Evolutionary conservation across 2,888 invertebrate species (phyloP).

Genomic region (Scrobipalpa costella): DNA sequence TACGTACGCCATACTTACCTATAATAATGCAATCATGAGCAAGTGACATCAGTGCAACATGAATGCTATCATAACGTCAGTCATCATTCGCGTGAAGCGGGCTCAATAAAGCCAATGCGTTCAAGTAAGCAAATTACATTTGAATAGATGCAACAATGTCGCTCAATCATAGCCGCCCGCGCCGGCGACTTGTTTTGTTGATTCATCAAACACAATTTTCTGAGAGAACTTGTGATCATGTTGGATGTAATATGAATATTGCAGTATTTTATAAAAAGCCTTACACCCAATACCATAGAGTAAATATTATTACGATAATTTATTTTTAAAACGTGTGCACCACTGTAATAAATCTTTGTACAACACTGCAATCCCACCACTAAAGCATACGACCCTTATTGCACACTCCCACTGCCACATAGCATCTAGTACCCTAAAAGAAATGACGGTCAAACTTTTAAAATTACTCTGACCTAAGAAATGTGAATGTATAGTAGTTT

Average conservation of each 20-base stretch:
- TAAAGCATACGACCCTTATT: not conserved
- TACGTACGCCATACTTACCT: no score
- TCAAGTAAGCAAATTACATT: slow-evolving; percentile 15
- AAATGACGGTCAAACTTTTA: not conserved
- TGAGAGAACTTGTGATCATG: slow-evolving; percentile 3
- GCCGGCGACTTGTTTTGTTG: not conserved
- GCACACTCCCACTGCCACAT: not conserved
- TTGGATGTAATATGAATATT: not conserved
- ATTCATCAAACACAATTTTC: not conserved
- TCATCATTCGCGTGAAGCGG: not conserved
- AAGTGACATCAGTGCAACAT: not conserved
- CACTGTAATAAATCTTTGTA: not conserved
- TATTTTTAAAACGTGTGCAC: not conserved
- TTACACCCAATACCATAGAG: not conserved
- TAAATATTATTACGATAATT: not conserved
- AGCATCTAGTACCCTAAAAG: not conserved
- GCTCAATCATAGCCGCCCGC: slow-evolving; percentile 10
- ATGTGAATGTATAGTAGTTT: not conserved
- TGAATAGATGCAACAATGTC: slow-evolving; percentile 18
- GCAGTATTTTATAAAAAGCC: not conserved
- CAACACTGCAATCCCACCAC: not conserved
- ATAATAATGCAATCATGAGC: not conserved
- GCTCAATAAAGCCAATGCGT: not conserved
- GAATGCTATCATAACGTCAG: not conserved
- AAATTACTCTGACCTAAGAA: not conserved